A percentile compares a stretch with the other conserved stretches of the same genome.
phyloP scores from a whole-genome alignment of 2,797 vertebrate genomes.

The Thaleichthys pacificus region DNA sequence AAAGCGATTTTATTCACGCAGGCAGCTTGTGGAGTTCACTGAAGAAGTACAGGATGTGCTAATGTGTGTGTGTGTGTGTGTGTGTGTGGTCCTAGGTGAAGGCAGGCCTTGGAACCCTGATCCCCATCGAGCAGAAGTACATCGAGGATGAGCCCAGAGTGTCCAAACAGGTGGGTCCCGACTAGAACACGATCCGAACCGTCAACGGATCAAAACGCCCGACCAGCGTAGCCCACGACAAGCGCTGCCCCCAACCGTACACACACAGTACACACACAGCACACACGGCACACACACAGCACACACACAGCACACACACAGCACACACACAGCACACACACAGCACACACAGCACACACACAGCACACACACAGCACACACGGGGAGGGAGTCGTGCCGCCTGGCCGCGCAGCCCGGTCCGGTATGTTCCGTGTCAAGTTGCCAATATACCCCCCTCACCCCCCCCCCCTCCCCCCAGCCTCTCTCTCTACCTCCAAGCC shows the following conservation, averaged over 20 bases:
- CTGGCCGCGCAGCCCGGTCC: too few species aligned
- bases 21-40: too few species aligned
- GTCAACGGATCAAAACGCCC: too few species aligned
- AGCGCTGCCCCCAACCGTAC: background rate
- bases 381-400: too few species aligned
- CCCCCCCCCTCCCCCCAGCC: constrained; percentile 11
- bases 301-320: too few species aligned
- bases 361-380: background rate
- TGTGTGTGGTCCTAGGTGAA: constrained; percentile 81
- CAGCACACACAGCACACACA: background rate
- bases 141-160: constrained; percentile 96
- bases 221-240: too few species aligned
- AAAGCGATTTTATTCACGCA: too few species aligned
- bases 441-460: too few species aligned
- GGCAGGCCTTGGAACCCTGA: constrained; percentile 92
- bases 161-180: constrained; percentile 92
- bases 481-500: constrained; percentile 8
- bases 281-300: too few species aligned
- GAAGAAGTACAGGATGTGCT: background rate
- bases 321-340: too few species aligned
- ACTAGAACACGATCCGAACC: background rate
- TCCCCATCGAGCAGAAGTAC: constrained; percentile 96
- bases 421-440: too few species aligned
- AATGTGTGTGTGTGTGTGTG: constrained; percentile 1
- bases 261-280: too few species aligned